These are phyloP conservation scores for Zaprionus ornatus DNA, from an alignment of 1,140 invertebrate species.

Conservation along the genomic window DNA sequence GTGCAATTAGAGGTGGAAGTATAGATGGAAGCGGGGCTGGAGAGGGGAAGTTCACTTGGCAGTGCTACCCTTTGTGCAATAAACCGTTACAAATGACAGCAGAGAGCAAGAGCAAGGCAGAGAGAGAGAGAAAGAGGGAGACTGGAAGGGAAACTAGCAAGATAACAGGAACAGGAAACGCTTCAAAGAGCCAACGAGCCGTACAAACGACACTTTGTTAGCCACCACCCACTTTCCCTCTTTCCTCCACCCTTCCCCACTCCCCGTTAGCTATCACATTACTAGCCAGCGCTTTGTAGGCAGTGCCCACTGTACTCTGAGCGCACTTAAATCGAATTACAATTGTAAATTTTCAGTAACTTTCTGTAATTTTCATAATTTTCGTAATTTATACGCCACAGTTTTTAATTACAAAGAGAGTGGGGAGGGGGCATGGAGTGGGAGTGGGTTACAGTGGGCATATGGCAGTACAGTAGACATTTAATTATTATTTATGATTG, in stretches of 20 bases:
- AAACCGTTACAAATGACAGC: constrained; percentile 63
- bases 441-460: background rate
- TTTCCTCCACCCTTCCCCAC: background rate
- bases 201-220: constrained; percentile 40
- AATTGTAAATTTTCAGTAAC: constrained; percentile 37
- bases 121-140: background rate
- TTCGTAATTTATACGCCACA: constrained; percentile 62
- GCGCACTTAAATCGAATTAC: constrained; percentile 54
- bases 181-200: constrained; percentile 61
- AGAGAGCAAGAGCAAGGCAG: constrained; percentile 10
- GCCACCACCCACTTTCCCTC: background rate
- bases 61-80: constrained; percentile 69
- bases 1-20: constrained; percentile 67
- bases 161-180: constrained; percentile 43
- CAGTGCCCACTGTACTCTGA: background rate
- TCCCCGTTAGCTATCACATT: background rate
- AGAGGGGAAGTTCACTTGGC: constrained; percentile 15
- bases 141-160: background rate
- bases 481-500: constrained; percentile 81
- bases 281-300: background rate
- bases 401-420: constrained; percentile 60
- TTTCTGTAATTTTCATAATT: constrained; percentile 8
- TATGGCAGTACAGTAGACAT: constrained; percentile 36
- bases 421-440: background rate
- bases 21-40: constrained; percentile 4